Evolutionary conservation across 2,113 vertebrate species (phyloP).

Genomic region (Hiodon tergisus): DNA sequence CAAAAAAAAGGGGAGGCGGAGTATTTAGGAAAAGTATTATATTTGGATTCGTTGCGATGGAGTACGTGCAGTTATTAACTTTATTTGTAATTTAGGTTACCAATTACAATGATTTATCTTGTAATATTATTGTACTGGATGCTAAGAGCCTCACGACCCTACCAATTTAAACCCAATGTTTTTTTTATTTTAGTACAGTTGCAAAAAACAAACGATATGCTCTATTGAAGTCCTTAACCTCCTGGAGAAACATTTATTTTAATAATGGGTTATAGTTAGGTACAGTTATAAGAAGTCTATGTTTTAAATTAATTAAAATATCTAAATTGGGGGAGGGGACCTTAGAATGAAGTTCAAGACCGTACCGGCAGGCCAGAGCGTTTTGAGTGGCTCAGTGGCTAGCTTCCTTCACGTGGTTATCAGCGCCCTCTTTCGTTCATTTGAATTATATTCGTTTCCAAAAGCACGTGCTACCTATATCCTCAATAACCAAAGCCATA

Average conservation of each 20-base stretch:
- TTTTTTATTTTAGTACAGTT: background rate
- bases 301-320: no score
- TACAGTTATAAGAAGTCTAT: no score
- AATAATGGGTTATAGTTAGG: no score
- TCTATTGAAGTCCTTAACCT: no score
- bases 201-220: background rate
- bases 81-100: conserved; percentile 2
- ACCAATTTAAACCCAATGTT: no score
- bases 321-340: no score
- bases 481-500: no score
- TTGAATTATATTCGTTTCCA: background rate
- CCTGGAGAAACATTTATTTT: no score
- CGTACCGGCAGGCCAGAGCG: background rate
- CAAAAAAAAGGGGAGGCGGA: conserved; percentile 23
- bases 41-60: conserved; percentile 10
- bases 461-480: no score
- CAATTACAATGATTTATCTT: background rate
- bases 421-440: conserved; percentile 31
- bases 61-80: background rate
- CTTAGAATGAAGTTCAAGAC: background rate
- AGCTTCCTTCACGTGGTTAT: conserved; percentile 6
- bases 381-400: background rate
- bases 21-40: background rate
- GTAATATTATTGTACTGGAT: background rate
- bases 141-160: no score